Evolutionary conservation across 2,888 invertebrate genomes (phyloP), one percentile per base, ranked within the genome.

Genomic region (Cremastinae sp.): DNA sequence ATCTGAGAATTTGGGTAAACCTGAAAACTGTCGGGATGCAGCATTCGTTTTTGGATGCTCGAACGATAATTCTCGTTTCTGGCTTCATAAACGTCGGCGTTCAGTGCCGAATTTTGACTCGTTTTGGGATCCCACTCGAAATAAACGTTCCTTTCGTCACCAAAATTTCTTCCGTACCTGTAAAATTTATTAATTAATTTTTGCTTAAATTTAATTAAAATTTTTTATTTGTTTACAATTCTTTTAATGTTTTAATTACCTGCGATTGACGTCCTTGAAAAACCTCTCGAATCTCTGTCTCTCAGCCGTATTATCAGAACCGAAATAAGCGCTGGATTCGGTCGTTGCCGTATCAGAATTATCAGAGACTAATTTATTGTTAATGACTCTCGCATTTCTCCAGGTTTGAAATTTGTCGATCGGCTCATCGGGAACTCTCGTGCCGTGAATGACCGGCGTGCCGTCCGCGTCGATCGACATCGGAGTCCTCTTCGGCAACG

Each of bases 321-420:
- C 61, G 18, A 80, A 80, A 53, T 78, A 74, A 18, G 81, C 61
- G 1, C 93, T 90, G 1, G 93, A 91, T 16, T 93, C 91, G 55
- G 92, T 93, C 78, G 92, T 92, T 0, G 93, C 93, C 58, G 94
- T 93, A 75, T 92, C 92, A 80, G 94, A 93, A 4, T 93, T 94
- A 83, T 93, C 92, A 14, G 95, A 95, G 53, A 95, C 91, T 59
- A 97, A 90, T 87, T 95, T 94, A 66, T 96, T 95, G 84, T 97
- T 96, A 53, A 97, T 95, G 10, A 97, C 96, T 78, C 96, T 92
- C 0, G 96, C 97, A 89, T 97, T 97, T 66, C 97, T 92, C 96
- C 96, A 97, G 0, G 94, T 94, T 86, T 95, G 95, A 20, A 90
- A 89, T 79, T 94, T 94, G 84, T 96, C 96, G 58, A 94, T 94